Evolutionary conservation across 2,113 vertebrate species (phyloP).

Genomic region (Taxidea taxus): DNA sequence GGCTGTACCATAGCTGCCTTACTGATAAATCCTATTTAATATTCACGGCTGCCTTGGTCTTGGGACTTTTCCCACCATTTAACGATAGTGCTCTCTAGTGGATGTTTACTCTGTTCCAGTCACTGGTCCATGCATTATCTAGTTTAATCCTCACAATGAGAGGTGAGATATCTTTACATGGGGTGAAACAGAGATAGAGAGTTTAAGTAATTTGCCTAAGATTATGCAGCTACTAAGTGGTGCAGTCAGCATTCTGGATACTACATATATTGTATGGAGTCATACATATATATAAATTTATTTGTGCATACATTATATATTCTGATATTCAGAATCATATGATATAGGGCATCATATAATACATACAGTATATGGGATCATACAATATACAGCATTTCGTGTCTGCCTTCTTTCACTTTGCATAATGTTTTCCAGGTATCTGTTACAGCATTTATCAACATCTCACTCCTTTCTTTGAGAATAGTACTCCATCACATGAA

Average conservation of each 20-base stretch:
- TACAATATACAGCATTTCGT: neutral
- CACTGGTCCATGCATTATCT: neutral
- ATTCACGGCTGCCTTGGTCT: neutral
- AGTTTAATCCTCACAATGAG: neutral
- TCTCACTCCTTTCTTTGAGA: neutral
- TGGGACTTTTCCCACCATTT: neutral
- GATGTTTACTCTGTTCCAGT: neutral
- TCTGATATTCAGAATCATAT: neutral
- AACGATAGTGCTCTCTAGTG: neutral
- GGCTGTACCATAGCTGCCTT: too few species aligned
- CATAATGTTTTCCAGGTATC: neutral
- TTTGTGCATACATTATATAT: neutral
- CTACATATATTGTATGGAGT: neutral
- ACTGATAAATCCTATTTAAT: neutral
- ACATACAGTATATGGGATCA: neutral
- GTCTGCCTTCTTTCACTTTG: neutral
- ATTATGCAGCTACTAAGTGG: neutral
- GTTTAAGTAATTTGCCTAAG: neutral
- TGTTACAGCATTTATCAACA: neutral
- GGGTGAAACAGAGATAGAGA: neutral
- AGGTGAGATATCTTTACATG: neutral
- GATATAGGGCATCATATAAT: neutral
- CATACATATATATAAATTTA: neutral
- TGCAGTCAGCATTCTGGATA: neutral
- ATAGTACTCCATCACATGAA: neutral